Conservation (phyloP, 2,888 invertebrate genomes). For the Blera fallax region DNA sequence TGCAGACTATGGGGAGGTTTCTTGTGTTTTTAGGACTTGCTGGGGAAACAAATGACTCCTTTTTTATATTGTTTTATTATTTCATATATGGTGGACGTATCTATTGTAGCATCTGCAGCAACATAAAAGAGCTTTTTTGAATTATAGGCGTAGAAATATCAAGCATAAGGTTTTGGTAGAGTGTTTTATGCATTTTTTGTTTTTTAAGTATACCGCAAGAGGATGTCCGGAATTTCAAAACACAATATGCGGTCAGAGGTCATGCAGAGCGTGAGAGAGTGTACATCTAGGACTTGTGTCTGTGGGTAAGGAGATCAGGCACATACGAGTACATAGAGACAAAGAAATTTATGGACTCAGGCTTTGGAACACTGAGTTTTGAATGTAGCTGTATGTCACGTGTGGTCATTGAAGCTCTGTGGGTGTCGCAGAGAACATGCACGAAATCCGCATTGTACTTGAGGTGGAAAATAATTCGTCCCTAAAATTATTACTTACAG, state of each 20-base stretch:
- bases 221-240: conserved; percentile 38
- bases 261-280: conserved; percentile 1
- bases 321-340: background rate
- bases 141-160: conserved; percentile 32
- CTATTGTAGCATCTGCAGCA: conserved; percentile 54
- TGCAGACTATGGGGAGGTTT: background rate
- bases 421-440: too few relatives aligned
- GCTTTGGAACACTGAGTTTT: background rate
- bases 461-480: too few relatives aligned
- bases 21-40: conserved; percentile 23
- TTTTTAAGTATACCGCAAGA: conserved; percentile 54
- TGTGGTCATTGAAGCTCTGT: background rate
- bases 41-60: conserved; percentile 34
- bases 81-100: conserved; percentile 43
- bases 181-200: conserved; percentile 31
- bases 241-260: conserved; percentile 38
- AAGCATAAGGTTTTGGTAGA: conserved; percentile 21
- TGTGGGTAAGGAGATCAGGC: background rate
- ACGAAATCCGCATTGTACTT: too few relatives aligned
- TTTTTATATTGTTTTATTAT: conserved; percentile 55
- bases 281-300: background rate
- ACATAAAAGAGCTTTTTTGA: conserved; percentile 47
- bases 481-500: too few relatives aligned
- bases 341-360: background rate
- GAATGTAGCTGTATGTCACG: background rate